These are phyloP conservation scores for Mugil cephalus DNA, from an alignment of 2,113 vertebrate species.

Conservation along the genomic window DNA sequence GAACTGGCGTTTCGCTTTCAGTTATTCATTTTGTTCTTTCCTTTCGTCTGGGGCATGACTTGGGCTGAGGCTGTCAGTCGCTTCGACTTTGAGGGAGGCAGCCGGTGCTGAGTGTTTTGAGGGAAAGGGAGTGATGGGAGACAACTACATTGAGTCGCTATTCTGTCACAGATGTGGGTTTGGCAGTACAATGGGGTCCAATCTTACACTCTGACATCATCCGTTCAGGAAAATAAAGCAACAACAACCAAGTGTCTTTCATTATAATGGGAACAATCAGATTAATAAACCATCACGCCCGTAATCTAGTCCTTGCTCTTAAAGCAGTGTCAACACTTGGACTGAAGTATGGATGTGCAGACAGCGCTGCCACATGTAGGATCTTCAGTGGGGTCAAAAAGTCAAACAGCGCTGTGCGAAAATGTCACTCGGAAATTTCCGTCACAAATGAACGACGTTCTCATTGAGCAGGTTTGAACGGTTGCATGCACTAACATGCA, in stretches of 20 bases:
- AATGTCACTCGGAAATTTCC: background rate
- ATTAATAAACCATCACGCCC: conserved; percentile 42
- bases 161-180: conserved; percentile 57
- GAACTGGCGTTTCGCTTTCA: conserved; percentile 62
- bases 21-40: conserved; percentile 65
- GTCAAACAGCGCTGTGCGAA: conserved; percentile 7
- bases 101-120: conserved; percentile 30
- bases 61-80: conserved; percentile 42
- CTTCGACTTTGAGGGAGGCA: conserved; percentile 36
- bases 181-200: conserved; percentile 38
- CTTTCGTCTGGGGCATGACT: conserved; percentile 37
- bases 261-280: conserved; percentile 20
- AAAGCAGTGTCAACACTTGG: conserved; percentile 6
- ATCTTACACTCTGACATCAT: conserved; percentile 61
- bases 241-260: conserved; percentile 51
- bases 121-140: conserved; percentile 7
- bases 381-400: background rate
- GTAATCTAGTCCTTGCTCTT: conserved; percentile 1
- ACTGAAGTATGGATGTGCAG: conserved; percentile 15
- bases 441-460: conserved; percentile 38
- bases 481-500: background rate
- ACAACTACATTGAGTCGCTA: conserved; percentile 25
- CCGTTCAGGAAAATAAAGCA: conserved; percentile 55
- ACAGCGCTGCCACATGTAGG: conserved; percentile 13
- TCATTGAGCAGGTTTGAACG: conserved; percentile 27